Conservation (phyloP, 2,888 invertebrate genomes). For the Tolmerus cingulatus region DNA sequence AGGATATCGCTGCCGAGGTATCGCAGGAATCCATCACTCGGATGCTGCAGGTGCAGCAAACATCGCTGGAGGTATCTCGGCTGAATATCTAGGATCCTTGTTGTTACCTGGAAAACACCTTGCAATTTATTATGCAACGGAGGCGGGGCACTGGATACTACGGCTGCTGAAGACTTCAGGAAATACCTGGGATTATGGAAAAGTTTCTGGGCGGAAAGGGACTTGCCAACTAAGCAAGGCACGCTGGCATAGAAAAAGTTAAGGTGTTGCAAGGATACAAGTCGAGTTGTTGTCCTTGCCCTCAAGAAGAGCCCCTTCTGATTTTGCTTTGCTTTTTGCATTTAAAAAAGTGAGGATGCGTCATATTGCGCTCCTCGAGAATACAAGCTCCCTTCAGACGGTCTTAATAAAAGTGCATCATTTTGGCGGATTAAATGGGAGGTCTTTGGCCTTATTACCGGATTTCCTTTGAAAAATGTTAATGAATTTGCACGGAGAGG, state of each 20-base stretch:
- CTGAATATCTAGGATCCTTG: neutral
- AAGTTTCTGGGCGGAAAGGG: neutral
- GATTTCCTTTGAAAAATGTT: neutral
- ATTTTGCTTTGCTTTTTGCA: neutral
- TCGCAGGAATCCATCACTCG: neutral
- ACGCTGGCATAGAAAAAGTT: neutral
- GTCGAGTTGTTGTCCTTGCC: neutral
- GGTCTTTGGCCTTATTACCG: neutral
- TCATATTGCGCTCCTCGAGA: neutral
- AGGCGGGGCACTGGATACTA: neutral
- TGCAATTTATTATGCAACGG: conserved; percentile 3
- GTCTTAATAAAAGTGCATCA: neutral
- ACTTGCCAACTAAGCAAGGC: neutral
- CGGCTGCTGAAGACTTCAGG: neutral
- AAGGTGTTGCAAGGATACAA: neutral
- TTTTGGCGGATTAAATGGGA: neutral
- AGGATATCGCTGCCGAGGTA: neutral
- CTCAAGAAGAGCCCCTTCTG: neutral
- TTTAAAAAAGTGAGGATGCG: neutral
- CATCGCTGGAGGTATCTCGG: neutral
- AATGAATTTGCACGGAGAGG: neutral
- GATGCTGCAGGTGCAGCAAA: neutral
- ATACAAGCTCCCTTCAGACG: neutral
- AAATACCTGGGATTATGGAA: neutral
- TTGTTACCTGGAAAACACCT: neutral